Conservation (phyloP, 2,888 invertebrate species). For the Pterostichus madidus region DNA sequence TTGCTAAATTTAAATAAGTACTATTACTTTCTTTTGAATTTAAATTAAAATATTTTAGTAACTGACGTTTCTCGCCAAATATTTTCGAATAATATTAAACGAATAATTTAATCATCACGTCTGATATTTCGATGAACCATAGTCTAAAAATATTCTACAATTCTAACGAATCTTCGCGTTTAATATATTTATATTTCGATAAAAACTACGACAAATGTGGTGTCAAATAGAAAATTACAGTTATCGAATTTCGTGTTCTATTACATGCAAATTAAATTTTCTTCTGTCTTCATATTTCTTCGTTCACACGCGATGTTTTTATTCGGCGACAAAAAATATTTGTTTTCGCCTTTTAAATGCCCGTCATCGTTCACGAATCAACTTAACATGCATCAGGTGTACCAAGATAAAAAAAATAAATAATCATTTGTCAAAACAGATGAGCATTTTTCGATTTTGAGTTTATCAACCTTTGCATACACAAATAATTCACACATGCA, state of each 20-base stretch:
- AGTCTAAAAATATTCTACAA: no score
- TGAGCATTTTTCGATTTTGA: slow-evolving; percentile 16
- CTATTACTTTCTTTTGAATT: no score
- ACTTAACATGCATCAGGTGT: slow-evolving; percentile 24
- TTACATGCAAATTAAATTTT: slow-evolving; percentile 37
- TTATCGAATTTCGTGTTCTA: slow-evolving; percentile 27
- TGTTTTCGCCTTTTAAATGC: slow-evolving; percentile 10
- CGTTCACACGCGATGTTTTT: neutral
- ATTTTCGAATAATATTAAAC: no score
- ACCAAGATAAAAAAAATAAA: slow-evolving; percentile 14
- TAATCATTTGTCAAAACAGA: slow-evolving; percentile 44
- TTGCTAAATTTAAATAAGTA: no score
- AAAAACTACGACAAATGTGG: slow-evolving; percentile 7
- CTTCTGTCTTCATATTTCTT: slow-evolving; percentile 25
- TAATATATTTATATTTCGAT: neutral
- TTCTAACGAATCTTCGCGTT: no score
- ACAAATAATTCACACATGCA: neutral
- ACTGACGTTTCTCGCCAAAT: no score
- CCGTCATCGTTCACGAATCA: slow-evolving; percentile 11
- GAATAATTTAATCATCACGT: no score
- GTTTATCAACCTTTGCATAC: slow-evolving; percentile 35
- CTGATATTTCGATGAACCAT: no score
- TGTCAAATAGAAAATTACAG: slow-evolving; percentile 24
- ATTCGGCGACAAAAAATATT: slow-evolving; percentile 6
- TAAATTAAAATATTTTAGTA: no score